Conservation (phyloP, 2,797 vertebrate species). For the Epinephelus awoara region DNA sequence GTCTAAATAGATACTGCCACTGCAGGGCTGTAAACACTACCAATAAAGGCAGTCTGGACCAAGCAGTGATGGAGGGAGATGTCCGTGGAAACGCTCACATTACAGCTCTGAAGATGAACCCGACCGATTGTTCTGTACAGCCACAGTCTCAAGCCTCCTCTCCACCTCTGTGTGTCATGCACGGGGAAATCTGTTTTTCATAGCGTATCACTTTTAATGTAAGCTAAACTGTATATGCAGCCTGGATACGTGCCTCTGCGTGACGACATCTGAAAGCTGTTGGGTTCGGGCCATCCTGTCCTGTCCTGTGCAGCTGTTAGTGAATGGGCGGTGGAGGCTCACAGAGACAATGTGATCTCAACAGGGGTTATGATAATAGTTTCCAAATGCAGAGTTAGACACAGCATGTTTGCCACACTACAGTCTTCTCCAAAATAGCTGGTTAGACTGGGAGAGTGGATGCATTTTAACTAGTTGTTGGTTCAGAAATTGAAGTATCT, state of each 20-base stretch:
- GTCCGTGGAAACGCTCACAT: constrained; percentile 57
- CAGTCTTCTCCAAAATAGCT: constrained; percentile 14
- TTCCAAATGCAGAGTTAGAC: constrained; percentile 69
- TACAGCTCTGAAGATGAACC: constrained; percentile 68
- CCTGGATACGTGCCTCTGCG: constrained; percentile 36
- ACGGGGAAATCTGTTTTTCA: constrained; percentile 47
- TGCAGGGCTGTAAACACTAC: constrained; percentile 81
- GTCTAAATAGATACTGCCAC: constrained; percentile 75
- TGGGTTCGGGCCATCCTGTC: constrained; percentile 42
- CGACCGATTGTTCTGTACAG: constrained; percentile 54
- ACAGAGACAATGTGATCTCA: constrained; percentile 65
- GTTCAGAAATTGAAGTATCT: background rate
- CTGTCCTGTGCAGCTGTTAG: constrained; percentile 73
- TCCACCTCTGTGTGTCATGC: constrained; percentile 25
- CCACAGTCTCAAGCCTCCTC: constrained; percentile 24
- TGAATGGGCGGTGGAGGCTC: constrained; percentile 39
- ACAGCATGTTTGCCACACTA: constrained; percentile 46
- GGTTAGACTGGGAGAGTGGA: constrained; percentile 11
- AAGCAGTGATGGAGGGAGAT: constrained; percentile 61
- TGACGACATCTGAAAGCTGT: constrained; percentile 58
- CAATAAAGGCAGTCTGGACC: constrained; percentile 83
- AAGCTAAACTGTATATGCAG: constrained; percentile 49
- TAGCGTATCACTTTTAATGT: constrained; percentile 52
- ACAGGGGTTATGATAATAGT: constrained; percentile 73
- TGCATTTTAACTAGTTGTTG: no score